Percentiles rank a stretch among this genome's conserved stretches.
Evolutionary conservation across 2,888 invertebrate species (phyloP).

Genomic region (Mycalesis mineus): DNA sequence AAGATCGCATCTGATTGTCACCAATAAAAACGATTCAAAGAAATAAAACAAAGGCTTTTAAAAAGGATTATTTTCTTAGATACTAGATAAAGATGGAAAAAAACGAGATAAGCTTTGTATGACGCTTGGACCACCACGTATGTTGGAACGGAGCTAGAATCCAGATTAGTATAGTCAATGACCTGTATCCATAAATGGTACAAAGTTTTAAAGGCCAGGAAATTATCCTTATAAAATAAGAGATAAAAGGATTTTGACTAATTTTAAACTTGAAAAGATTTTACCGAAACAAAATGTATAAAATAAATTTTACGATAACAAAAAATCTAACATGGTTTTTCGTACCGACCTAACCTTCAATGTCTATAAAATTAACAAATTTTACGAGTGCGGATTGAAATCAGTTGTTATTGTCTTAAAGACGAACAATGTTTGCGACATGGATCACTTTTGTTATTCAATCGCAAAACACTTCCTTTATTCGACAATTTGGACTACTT

Average conservation of each 20-base stretch:
- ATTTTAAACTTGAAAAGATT: slow-evolving; percentile 16
- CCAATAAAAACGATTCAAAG: slow-evolving; percentile 1
- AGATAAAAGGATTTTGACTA: slow-evolving; percentile 13
- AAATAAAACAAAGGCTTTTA: slow-evolving; percentile 22
- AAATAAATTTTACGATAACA: neutral
- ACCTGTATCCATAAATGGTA: slow-evolving; percentile 52
- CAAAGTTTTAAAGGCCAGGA: slow-evolving; percentile 19
- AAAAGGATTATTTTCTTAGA: slow-evolving; percentile 27
- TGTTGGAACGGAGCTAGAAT: slow-evolving; percentile 62
- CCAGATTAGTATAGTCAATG: slow-evolving; percentile 54
- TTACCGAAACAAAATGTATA: neutral
- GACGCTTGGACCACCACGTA: slow-evolving; percentile 25
- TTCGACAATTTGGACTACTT: slow-evolving; percentile 50
- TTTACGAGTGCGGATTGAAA: neutral
- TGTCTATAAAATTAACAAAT: neutral
- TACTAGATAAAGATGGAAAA: slow-evolving; percentile 31
- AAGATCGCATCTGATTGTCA: neutral
- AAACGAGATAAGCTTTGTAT: slow-evolving; percentile 37
- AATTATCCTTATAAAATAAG: slow-evolving; percentile 12
- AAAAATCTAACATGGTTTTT: neutral
- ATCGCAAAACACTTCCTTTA: slow-evolving; percentile 53
- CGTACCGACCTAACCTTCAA: neutral
- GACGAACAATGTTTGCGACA: slow-evolving; percentile 30
- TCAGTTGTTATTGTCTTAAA: neutral
- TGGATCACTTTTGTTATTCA: slow-evolving; percentile 43